phyloP scores from a whole-genome alignment of 1,140 invertebrate genomes.

The Drosophila subobscura region DNA sequence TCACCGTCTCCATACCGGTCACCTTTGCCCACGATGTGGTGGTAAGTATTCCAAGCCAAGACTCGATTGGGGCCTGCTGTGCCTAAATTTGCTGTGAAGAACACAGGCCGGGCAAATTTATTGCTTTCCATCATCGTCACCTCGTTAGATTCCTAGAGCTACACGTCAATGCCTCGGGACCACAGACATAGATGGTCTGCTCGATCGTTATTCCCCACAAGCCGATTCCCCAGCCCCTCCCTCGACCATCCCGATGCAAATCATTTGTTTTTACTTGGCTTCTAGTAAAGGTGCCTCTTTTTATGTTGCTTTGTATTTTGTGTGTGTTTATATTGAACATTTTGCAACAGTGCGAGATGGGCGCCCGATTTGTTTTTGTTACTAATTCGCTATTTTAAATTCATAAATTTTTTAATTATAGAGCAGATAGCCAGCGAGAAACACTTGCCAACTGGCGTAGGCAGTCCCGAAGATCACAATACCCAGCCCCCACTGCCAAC shows the following conservation, averaged over 20 bases:
- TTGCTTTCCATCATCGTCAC: slow-evolving; percentile 79
- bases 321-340: slow-evolving; percentile 66
- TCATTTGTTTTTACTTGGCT: slow-evolving; percentile 27
- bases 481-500: background rate
- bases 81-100: slow-evolving; percentile 73
- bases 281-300: slow-evolving; percentile 43
- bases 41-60: slow-evolving; percentile 60
- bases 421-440: slow-evolving; percentile 50
- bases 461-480: slow-evolving; percentile 10
- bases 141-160: slow-evolving; percentile 65
- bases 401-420: slow-evolving; percentile 81
- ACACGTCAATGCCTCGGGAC: slow-evolving; percentile 40
- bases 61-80: slow-evolving; percentile 44
- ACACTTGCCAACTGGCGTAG: slow-evolving; percentile 46
- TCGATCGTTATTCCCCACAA: slow-evolving; percentile 24
- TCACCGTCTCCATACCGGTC: slow-evolving; percentile 89
- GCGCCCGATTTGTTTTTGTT: slow-evolving; percentile 71
- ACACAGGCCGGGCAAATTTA: slow-evolving; percentile 74
- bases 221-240: background rate
- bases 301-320: slow-evolving; percentile 39
- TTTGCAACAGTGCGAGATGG: slow-evolving; percentile 22
- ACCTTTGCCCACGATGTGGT: slow-evolving; percentile 90
- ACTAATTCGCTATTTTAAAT: slow-evolving; percentile 78
- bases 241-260: slow-evolving; percentile 36
- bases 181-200: slow-evolving; percentile 9